Evolutionary conservation across 1,140 invertebrate genomes (phyloP).

Genomic region (Heliconius hewitsoni): DNA sequence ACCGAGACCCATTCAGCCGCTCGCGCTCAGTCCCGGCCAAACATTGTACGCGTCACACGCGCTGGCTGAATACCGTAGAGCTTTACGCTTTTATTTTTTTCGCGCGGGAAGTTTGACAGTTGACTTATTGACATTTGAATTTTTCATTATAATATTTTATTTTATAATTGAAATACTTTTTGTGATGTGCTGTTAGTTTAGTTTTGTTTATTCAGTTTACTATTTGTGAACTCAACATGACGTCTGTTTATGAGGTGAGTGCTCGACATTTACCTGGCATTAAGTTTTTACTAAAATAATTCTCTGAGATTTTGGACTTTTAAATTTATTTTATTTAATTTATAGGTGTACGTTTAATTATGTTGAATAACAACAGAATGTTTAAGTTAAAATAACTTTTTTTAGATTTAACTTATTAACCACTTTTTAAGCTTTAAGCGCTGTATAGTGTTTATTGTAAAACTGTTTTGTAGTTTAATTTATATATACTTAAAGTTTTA

Average conservation of each 20-base stretch:
- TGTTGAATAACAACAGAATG: no score
- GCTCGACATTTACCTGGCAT: constrained; percentile 70
- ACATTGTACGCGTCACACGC: constrained; percentile 74
- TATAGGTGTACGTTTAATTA: neutral
- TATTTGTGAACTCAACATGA: constrained; percentile 63
- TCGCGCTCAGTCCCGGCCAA: constrained; percentile 72
- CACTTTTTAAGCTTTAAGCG: no score
- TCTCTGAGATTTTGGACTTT: neutral
- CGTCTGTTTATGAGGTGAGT: constrained; percentile 76
- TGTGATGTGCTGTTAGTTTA: constrained; percentile 56
- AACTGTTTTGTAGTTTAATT: neutral
- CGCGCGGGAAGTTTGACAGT: constrained; percentile 66
- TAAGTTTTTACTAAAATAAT: constrained; percentile 62
- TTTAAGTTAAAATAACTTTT: no score
- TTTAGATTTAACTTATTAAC: no score
- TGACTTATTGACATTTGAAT: constrained; percentile 38
- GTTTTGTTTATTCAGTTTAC: constrained; percentile 46
- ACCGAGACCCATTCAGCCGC: constrained; percentile 58
- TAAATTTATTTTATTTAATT: neutral
- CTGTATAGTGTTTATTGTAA: no score
- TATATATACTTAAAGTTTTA: neutral
- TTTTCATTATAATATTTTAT: constrained; percentile 33
- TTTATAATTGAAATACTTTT: constrained; percentile 21
- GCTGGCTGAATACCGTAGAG: constrained; percentile 56
- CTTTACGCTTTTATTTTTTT: constrained; percentile 54